Evolutionary conservation across 1,140 invertebrate species (phyloP).

Genomic region (Octopus sinensis): DNA sequence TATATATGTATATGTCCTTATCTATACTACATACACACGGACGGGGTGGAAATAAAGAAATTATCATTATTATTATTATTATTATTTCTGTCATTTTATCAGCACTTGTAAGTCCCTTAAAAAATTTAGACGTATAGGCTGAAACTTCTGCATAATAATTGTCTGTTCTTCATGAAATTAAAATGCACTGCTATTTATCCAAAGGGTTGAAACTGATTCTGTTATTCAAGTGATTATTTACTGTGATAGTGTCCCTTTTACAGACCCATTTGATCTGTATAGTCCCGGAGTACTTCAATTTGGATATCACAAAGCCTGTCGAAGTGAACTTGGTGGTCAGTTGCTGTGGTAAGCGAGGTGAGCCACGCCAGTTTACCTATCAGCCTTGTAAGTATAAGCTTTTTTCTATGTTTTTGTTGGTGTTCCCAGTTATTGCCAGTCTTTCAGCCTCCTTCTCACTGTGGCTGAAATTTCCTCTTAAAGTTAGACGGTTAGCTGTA

Average conservation of each 20-base stretch:
- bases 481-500: no score
- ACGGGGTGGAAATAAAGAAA: no score
- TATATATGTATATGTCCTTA: no score
- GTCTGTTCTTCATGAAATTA: background rate
- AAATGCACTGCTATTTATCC: background rate
- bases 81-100: no score
- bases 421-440: slow-evolving; percentile 9
- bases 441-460: slow-evolving; percentile 32
- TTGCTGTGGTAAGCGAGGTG: slow-evolving; percentile 83
- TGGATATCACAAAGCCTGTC: slow-evolving; percentile 68
- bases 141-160: background rate
- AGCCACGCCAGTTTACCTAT: slow-evolving; percentile 82
- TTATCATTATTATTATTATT: no score
- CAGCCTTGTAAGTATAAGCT: slow-evolving; percentile 42
- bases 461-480: slow-evolving; percentile 19
- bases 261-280: slow-evolving; percentile 91
- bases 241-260: slow-evolving; percentile 40
- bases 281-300: slow-evolving; percentile 75
- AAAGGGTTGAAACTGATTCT: slow-evolving; percentile 8
- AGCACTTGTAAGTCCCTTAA: no score
- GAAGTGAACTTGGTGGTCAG: slow-evolving; percentile 72
- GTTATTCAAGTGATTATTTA: background rate
- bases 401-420: slow-evolving; percentile 11
- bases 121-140: no score
- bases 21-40: no score